These are phyloP conservation scores for Leptobrachium ailaonicum DNA, from an alignment of 2,113 vertebrate genomes.

Conservation along the genomic window DNA sequence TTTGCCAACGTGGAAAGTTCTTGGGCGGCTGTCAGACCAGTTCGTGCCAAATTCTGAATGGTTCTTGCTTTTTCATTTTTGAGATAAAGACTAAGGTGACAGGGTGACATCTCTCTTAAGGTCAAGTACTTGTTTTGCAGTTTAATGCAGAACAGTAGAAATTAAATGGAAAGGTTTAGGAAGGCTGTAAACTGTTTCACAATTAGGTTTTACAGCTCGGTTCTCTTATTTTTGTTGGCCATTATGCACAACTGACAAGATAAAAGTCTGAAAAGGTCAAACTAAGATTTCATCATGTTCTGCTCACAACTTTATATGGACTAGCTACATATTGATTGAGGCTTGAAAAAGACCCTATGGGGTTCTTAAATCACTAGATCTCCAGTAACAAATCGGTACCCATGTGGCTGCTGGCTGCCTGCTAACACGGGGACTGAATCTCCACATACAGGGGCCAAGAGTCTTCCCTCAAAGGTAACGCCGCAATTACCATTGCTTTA, in stretches of 20 bases:
- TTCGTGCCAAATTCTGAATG: constrained; percentile 16
- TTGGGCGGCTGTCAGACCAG: constrained; percentile 4
- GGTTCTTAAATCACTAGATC: too few species aligned
- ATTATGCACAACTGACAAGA: background rate
- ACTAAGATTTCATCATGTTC: too few species aligned
- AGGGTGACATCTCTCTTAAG: constrained; percentile 37
- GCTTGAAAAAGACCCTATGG: too few species aligned
- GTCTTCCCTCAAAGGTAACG: too few species aligned
- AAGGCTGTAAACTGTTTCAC: constrained; percentile 9
- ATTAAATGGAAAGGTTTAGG: constrained; percentile 13
- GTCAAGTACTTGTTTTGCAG: constrained; percentile 24
- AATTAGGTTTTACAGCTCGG: constrained; percentile 12
- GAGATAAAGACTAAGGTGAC: constrained; percentile 31
- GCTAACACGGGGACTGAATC: too few species aligned
- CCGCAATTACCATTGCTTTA: too few species aligned
- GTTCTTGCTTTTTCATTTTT: constrained; percentile 19
- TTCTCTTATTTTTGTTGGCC: constrained; percentile 9
- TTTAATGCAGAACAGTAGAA: constrained; percentile 3
- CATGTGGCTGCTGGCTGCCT: too few species aligned
- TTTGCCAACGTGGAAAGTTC: constrained; percentile 43
- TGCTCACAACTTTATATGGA: too few species aligned
- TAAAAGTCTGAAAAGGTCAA: too few species aligned
- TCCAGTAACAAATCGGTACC: too few species aligned
- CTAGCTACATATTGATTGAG: too few species aligned
- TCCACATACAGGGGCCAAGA: too few species aligned